Evolutionary conservation across 2,888 invertebrate species (phyloP).

Genomic region (Drosophila anomalata): DNA sequence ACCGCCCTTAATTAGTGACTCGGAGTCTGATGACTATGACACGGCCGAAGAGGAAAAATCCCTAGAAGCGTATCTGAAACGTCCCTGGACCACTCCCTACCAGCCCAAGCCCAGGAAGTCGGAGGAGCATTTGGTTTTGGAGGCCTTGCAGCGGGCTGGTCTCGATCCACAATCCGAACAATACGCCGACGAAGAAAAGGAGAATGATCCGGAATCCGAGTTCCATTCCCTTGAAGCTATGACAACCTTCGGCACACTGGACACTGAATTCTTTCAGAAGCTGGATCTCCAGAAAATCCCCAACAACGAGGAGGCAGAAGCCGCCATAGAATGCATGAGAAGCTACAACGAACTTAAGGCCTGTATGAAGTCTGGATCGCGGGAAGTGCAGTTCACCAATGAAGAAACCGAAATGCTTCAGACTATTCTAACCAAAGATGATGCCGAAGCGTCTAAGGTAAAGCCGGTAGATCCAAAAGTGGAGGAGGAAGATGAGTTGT

Average conservation of each 20-base stretch:
- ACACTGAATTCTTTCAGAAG: slow-evolving; percentile 70
- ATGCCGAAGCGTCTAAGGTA: neutral
- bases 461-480: neutral
- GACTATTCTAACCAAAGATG: slow-evolving; percentile 36
- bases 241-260: slow-evolving; percentile 62
- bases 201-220: slow-evolving; percentile 45
- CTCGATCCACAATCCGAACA: neutral
- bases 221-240: slow-evolving; percentile 66
- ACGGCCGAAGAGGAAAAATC: slow-evolving; percentile 50
- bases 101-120: slow-evolving; percentile 47
- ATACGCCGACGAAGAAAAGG: slow-evolving; percentile 10
- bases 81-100: slow-evolving; percentile 54
- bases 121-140: slow-evolving; percentile 41
- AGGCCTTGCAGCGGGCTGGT: slow-evolving; percentile 22
- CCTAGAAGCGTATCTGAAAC: neutral
- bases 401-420: slow-evolving; percentile 56
- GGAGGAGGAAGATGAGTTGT: slow-evolving; percentile 52
- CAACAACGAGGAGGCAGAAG: slow-evolving; percentile 54
- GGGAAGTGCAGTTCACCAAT: slow-evolving; percentile 37
- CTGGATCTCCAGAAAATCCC: slow-evolving; percentile 64
- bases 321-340: slow-evolving; percentile 67
- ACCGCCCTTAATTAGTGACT: slow-evolving; percentile 55
- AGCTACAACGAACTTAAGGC: slow-evolving; percentile 70
- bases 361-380: slow-evolving; percentile 44
- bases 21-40: slow-evolving; percentile 54